phyloP scores from a whole-genome alignment of 1,140 invertebrate species.

The Panagrolaimus sp. region DNA sequence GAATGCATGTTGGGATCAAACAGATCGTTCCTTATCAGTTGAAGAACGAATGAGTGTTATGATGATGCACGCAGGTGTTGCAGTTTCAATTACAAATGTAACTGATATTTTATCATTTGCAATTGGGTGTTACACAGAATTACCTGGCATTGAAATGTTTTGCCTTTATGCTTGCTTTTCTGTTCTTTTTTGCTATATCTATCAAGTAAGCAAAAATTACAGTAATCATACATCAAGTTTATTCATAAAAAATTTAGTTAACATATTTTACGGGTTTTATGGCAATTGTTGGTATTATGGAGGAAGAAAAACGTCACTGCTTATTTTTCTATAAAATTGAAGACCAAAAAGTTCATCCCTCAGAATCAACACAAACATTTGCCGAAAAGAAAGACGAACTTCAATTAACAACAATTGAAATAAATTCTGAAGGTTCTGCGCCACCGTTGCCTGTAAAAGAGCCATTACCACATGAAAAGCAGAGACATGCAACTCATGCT shows the following conservation, averaged over 20 bases:
- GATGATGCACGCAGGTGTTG: slow-evolving; percentile 60
- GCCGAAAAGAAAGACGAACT: neutral
- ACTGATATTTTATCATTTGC: slow-evolving; percentile 62
- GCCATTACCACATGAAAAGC: slow-evolving; percentile 7
- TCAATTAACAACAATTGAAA: slow-evolving; percentile 1
- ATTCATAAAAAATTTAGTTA: too few relatives aligned
- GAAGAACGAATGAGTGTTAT: slow-evolving; percentile 55
- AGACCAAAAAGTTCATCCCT: slow-evolving; percentile 18
- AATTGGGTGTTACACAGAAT: slow-evolving; percentile 60
- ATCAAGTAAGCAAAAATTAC: slow-evolving; percentile 44
- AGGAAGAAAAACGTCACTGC: slow-evolving; percentile 56
- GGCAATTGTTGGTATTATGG: slow-evolving; percentile 57
- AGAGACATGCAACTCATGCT: slow-evolving; percentile 9
- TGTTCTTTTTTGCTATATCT: slow-evolving; percentile 60
- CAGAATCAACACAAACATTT: neutral
- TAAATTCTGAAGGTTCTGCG: neutral
- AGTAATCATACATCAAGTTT: too few relatives aligned
- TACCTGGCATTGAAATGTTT: slow-evolving; percentile 60
- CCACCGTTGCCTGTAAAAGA: neutral
- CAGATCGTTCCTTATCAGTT: slow-evolving; percentile 34
- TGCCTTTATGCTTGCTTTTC: slow-evolving; percentile 60
- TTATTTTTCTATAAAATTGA: slow-evolving; percentile 50
- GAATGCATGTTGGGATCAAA: slow-evolving; percentile 59
- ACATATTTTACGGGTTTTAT: slow-evolving; percentile 59
- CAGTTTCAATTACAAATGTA: slow-evolving; percentile 62